These are phyloP conservation scores for Andricus grossulariae DNA, from an alignment of 1,140 invertebrate species.

Conservation along the genomic window DNA sequence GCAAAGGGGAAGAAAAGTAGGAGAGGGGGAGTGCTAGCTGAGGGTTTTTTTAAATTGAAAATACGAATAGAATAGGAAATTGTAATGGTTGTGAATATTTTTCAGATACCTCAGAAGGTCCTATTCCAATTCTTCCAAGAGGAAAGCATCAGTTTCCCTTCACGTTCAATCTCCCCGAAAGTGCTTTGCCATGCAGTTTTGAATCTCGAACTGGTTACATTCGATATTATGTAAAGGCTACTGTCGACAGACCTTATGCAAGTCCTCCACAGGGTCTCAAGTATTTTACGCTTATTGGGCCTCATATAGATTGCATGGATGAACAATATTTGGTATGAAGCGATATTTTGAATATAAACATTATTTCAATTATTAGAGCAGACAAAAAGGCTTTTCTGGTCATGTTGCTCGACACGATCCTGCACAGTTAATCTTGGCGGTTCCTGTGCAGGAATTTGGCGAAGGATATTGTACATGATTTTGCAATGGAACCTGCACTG, in stretches of 20 bases:
- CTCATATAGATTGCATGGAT: slow-evolving; percentile 91
- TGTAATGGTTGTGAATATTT: slow-evolving; percentile 24
- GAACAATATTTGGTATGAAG: slow-evolving; percentile 86
- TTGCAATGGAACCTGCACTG: no score
- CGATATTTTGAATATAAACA: background rate
- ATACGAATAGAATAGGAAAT: background rate
- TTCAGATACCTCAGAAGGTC: slow-evolving; percentile 80
- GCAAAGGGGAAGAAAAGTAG: no score
- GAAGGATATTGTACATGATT: no score
- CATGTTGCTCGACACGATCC: no score
- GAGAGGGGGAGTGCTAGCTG: no score
- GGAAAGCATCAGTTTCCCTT: slow-evolving; percentile 88
- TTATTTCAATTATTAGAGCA: no score
- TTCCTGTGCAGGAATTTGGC: no score
- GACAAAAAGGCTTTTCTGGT: no score
- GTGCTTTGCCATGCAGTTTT: slow-evolving; percentile 87
- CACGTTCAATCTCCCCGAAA: slow-evolving; percentile 86
- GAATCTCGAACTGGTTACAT: slow-evolving; percentile 88
- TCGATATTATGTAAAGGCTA: slow-evolving; percentile 87
- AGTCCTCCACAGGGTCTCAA: slow-evolving; percentile 91
- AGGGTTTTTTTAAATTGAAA: background rate
- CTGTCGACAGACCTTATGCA: slow-evolving; percentile 89
- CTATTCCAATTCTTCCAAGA: slow-evolving; percentile 85
- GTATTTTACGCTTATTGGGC: slow-evolving; percentile 90
- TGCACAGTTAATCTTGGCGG: no score